Conservation (phyloP, 2,888 invertebrate genomes). For the Limnephilus lunatus region DNA sequence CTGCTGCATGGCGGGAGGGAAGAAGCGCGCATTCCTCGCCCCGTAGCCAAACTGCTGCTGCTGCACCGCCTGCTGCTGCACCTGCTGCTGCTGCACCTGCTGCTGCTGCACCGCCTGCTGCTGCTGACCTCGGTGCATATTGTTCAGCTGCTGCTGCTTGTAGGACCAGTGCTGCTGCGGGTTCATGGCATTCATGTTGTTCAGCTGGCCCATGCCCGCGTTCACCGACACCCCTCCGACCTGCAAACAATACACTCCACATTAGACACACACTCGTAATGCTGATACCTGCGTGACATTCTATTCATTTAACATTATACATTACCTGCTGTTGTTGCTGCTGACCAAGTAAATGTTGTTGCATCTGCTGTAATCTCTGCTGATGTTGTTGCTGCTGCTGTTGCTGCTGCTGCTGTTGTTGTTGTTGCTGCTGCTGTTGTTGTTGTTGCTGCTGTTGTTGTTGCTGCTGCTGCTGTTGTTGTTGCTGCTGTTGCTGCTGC, state of each 20-base stretch:
- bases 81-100: conserved; percentile 69
- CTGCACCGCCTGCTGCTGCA: conserved; percentile 68
- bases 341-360: conserved; percentile 68
- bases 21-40: conserved; percentile 77
- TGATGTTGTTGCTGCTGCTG: conserved; percentile 72
- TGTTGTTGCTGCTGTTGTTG: conserved; percentile 73
- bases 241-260: conserved; percentile 17
- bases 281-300: neutral
- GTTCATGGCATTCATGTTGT: conserved; percentile 65
- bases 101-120: conserved; percentile 68
- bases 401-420: conserved; percentile 78
- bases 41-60: conserved; percentile 69
- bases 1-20: conserved; percentile 67
- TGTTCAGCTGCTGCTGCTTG: conserved; percentile 63
- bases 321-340: conserved; percentile 69
- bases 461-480: conserved; percentile 60
- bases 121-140: conserved; percentile 66
- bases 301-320: neutral
- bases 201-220: conserved; percentile 69
- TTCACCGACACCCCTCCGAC: conserved; percentile 68
- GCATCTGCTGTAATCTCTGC: conserved; percentile 74
- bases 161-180: conserved; percentile 65
- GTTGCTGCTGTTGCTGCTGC: conserved; percentile 70
- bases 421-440: conserved; percentile 75
- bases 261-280: neutral